A percentile compares a stretch with the other conserved stretches of the same genome.
Evolutionary conservation across 37 sponge, comb jelly and placozoan species (phyloP).

Genomic region (Beroe forskalii): DNA sequence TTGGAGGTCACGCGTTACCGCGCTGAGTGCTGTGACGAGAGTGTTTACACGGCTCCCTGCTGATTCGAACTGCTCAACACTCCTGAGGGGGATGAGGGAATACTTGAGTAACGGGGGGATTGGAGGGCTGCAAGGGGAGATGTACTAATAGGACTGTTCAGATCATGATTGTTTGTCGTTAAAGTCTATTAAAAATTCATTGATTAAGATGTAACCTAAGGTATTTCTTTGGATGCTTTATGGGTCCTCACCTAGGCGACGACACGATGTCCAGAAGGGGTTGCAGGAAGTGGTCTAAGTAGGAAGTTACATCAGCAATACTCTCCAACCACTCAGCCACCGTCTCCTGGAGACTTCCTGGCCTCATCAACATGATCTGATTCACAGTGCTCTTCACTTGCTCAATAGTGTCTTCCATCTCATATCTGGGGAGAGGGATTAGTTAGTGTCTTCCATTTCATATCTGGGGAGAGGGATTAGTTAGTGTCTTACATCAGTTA

Average conservation of each 20-base stretch:
- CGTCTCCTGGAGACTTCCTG: not conserved
- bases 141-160: too few species aligned
- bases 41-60: not conserved
- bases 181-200: too few species aligned
- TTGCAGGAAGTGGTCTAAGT: conserved; percentile 9
- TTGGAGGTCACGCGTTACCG: not conserved
- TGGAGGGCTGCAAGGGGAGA: too few species aligned
- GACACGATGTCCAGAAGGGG: conserved; percentile 51
- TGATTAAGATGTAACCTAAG: too few species aligned
- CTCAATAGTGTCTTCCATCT: conserved; percentile 51
- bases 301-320: conserved; percentile 1
- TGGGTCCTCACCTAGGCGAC: not conserved
- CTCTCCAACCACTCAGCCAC: conserved; percentile 1
- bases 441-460: conserved; percentile 53
- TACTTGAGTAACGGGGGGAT: too few species aligned
- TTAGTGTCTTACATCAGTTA: conserved; percentile 41
- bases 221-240: too few species aligned
- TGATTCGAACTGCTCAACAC: not conserved
- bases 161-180: too few species aligned
- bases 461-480: conserved; percentile 13
- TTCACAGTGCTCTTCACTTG: conserved; percentile 20
- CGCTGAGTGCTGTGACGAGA: not conserved
- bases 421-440: conserved; percentile 21
- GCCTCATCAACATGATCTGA: not conserved
- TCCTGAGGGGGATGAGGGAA: too few species aligned